Evolutionary conservation across 2,888 invertebrate species (phyloP).

Genomic region (Ichneumon xanthorius): DNA sequence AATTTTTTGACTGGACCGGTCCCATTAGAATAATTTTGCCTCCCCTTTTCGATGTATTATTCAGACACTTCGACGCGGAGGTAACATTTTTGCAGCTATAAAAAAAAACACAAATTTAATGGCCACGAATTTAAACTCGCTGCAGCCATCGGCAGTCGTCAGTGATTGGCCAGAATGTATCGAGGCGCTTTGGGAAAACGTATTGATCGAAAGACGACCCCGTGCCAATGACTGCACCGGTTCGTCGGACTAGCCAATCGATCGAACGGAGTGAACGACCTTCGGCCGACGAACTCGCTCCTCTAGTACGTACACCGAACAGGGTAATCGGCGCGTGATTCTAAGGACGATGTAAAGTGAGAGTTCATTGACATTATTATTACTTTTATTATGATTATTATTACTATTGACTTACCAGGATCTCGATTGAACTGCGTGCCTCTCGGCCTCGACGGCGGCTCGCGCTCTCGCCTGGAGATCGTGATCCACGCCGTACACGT

Average conservation of each 20-base stretch:
- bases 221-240: background rate
- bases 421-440: conserved; percentile 78
- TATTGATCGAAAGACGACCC: background rate
- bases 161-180: background rate
- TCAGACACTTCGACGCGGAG: background rate
- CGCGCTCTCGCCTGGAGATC: conserved; percentile 83
- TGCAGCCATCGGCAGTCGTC: background rate
- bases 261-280: conserved; percentile 24
- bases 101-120: conserved; percentile 4
- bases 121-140: background rate
- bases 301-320: background rate
- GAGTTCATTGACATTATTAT: conserved; percentile 22
- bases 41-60: background rate
- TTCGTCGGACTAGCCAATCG: background rate
- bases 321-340: conserved; percentile 15
- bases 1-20: background rate
- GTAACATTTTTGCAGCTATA: background rate
- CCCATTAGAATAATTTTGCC: background rate
- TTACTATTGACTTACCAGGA: conserved; percentile 74
- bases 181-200: background rate
- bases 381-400: conserved; percentile 22
- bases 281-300: conserved; percentile 18
- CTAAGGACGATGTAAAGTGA: conserved; percentile 10
- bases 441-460: conserved; percentile 83
- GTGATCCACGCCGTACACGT: conserved; percentile 82